phyloP scores from a whole-genome alignment of 2,113 vertebrate genomes.

The Dinomys branickii region DNA sequence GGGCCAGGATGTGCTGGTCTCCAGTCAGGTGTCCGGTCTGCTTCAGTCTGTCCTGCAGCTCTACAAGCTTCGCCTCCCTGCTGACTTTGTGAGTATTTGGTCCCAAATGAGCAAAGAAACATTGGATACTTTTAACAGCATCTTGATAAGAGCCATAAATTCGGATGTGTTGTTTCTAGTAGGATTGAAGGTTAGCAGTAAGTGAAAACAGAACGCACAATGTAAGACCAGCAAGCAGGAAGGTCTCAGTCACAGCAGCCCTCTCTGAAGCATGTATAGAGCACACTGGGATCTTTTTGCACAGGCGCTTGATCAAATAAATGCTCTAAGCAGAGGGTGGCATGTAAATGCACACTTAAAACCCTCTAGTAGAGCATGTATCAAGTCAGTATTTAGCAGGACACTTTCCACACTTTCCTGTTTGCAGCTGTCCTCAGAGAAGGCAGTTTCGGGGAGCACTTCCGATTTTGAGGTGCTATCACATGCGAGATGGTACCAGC shows the following conservation, averaged over 20 bases:
- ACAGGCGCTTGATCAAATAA: neutral
- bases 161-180: neutral
- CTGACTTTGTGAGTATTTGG: conserved; percentile 90
- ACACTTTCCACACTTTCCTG: neutral
- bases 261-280: neutral
- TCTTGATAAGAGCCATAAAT: neutral
- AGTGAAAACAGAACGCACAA: neutral
- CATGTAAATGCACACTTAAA: neutral
- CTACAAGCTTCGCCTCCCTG: conserved; percentile 89
- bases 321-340: too few species aligned
- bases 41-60: conserved; percentile 92
- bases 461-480: neutral
- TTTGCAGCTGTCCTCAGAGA: neutral
- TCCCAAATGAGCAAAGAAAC: conserved; percentile 13
- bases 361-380: neutral
- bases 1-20: conserved; percentile 92
- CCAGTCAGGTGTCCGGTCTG: conserved; percentile 90
- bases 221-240: neutral
- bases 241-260: neutral
- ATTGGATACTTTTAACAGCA: neutral
- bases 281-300: neutral
- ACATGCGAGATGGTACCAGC: neutral
- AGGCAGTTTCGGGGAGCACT: neutral
- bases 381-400: neutral
- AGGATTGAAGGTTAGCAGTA: neutral